Evolutionary conservation across 2,888 invertebrate species (phyloP), one percentile per base, ranked within the genome.

Genomic region (Athripsodes cinereus): DNA sequence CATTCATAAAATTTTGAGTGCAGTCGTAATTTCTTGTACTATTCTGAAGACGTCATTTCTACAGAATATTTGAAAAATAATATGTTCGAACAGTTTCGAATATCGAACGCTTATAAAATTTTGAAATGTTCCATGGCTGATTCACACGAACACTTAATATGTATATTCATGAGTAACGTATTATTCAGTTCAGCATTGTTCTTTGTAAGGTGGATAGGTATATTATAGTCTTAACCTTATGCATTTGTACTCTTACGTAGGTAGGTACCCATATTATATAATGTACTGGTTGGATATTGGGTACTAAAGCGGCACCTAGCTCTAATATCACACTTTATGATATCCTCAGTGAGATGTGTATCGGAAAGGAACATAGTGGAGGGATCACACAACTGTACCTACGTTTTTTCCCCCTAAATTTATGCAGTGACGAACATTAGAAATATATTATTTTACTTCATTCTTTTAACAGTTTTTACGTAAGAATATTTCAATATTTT

Each of bases 321-420:
- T 40, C 40, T 40, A 40, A 40, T 40, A 40, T 3, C 40, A 40
- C 40, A 40, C 40, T 40, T 40, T 40, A 40, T 40, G 40, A 40
- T 40, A 40, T 13, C 40, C 40, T 8, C 16, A 13, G 40, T 40
- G 40, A 40, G 40, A 40, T 40, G 40, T 40, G 40, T 40, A 40
- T 40, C 40, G 16, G 40, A 13, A 3, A 40, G 3, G 13, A 13
- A 40, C 5, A 40, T 16, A 2, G 40, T 16, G 40, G 40, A 40
- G 40, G 40, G 13, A n/a, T 40, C 40, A 40, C 40, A 40, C 16
- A n/a, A n/a, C n/a, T n/a, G n/a, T n/a, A n/a, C n/a, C n/a, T n/a
- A n/a, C n/a, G n/a, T n/a, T n/a, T n/a, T n/a, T n/a, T n/a, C n/a
- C n/a, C n/a, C n/a, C n/a, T n/a, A n/a, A n/a, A n/a, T n/a, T n/a